Percentiles rank a stretch among this genome's conserved stretches.
Conservation (phyloP, 2,888 invertebrate species). For the Drosophila testacea region DNA sequence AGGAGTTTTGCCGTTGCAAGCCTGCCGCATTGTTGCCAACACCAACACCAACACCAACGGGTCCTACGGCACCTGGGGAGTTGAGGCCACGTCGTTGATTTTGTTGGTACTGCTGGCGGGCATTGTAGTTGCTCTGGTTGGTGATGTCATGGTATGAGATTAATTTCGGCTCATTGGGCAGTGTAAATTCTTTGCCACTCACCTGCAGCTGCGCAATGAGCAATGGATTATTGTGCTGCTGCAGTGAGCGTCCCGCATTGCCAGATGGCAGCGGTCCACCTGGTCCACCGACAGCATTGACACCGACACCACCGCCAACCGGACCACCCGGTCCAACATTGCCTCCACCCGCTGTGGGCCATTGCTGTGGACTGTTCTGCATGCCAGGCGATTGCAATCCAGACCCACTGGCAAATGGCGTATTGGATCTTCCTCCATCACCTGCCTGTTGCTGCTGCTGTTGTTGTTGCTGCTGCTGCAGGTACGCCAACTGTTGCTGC, state of each 20-base stretch:
- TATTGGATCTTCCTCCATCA: slow-evolving; percentile 66
- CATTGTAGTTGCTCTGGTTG: slow-evolving; percentile 73
- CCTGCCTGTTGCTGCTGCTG: slow-evolving; percentile 70
- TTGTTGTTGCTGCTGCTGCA: slow-evolving; percentile 71
- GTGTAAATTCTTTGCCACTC: slow-evolving; percentile 79
- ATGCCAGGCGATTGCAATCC: slow-evolving; percentile 84
- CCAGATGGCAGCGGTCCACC: slow-evolving; percentile 56
- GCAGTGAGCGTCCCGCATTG: slow-evolving; percentile 86
- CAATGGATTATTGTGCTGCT: slow-evolving; percentile 96
- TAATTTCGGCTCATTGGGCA: slow-evolving; percentile 34
- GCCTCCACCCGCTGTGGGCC: slow-evolving; percentile 54
- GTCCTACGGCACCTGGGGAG: slow-evolving; percentile 82
- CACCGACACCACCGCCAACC: slow-evolving; percentile 26
- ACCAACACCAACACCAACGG: slow-evolving; percentile 55
- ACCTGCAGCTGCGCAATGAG: slow-evolving; percentile 93
- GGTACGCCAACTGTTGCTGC: slow-evolving; percentile 55
- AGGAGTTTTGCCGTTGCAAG: slow-evolving; percentile 84
- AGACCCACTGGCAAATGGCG: slow-evolving; percentile 68
- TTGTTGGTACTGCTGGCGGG: slow-evolving; percentile 83
- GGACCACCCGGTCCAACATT: slow-evolving; percentile 21
- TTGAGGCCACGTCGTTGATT: slow-evolving; percentile 84
- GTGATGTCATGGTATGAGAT: slow-evolving; percentile 36
- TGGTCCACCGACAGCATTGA: slow-evolving; percentile 33
- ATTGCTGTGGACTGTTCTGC: slow-evolving; percentile 78
- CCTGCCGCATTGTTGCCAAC: slow-evolving; percentile 50